Evolutionary conservation across 2,113 vertebrate species (phyloP), one percentile per base, ranked within the genome.

Genomic region (Hemibates koningsi): DNA sequence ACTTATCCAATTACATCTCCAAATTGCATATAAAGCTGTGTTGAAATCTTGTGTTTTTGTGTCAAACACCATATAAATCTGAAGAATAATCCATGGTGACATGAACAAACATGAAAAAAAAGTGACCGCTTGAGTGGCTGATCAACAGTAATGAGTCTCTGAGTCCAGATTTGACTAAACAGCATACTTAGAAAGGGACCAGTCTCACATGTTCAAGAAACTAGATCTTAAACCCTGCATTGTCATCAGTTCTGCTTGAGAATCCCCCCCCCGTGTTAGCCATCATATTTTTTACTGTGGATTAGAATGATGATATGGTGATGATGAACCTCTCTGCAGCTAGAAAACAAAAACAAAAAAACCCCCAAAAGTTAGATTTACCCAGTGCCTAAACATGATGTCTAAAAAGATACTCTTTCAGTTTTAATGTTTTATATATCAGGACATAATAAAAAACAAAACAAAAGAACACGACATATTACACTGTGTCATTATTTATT

Each of bases 311-410:
- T 41, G 38, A 43, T 43, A 21, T 21, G 11, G 17, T 17, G 48
- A 50, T 50, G 43, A 45, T 45, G 48, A 50, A 52, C 48, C 16
- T 50, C 16, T 50, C 48, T 19, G 7, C 16, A 50, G 48, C 48
- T 50, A 50, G 48, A 50, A 50, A 50, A 50, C 0, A 50, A 50
- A 50, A 50, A 17, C 1, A 50, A 50, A 8, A 48, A 17, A 7
- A 0, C 1, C 0, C 3, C 45, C 16, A 50, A 50, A 50, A 50
- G 48, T 19, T 50, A 50, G 2, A 50, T 50, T 50, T 50, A 50
- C 48, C 48, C 48, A 50, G 48, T 50, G 16, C 4, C 48, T 5
- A 50, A 50, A 50, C 48, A 50, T 50, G 7, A 50, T 50, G 48
- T 50, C 16, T 5, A 50, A 19, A 50, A 19, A 19, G 48, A 50